Evolutionary conservation across 2,888 invertebrate species (phyloP).

Genomic region (Rhogogaster chlorosoma): DNA sequence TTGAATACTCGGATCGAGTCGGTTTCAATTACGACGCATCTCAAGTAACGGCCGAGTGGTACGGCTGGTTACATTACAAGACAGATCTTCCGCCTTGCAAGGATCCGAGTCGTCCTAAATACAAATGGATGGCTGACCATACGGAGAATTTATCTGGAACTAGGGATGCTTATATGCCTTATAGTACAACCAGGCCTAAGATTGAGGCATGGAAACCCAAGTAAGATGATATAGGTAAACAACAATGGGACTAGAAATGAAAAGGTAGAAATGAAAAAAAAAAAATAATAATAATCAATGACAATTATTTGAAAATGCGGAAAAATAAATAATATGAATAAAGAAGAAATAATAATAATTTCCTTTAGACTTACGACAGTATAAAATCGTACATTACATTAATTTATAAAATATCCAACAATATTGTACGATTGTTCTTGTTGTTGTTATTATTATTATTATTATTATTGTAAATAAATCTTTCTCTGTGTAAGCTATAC

Average conservation of each 20-base stretch:
- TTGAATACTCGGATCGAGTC: constrained; percentile 89
- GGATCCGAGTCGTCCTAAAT: constrained; percentile 87
- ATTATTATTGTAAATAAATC: constrained; percentile 23
- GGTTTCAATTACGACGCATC: constrained; percentile 90
- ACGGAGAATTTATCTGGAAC: constrained; percentile 93
- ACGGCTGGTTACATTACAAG: constrained; percentile 98
- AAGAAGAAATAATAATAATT: not conserved
- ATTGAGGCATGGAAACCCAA: constrained; percentile 90
- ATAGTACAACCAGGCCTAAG: constrained; percentile 93
- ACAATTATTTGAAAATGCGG: not conserved
- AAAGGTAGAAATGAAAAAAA: constrained; percentile 7
- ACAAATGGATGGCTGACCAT: constrained; percentile 93
- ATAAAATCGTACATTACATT: constrained; percentile 9
- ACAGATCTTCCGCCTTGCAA: constrained; percentile 85
- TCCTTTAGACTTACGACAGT: not conserved
- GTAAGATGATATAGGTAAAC: constrained; percentile 7
- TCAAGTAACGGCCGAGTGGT: constrained; percentile 98
- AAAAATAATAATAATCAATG: too few relatives aligned
- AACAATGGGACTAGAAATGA: not conserved
- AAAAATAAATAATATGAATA: not conserved
- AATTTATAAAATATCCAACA: not conserved
- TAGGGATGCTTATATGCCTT: constrained; percentile 89
- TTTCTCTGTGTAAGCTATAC: not conserved
- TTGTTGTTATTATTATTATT: not conserved
- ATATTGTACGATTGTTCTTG: not conserved